A percentile compares a stretch with the other conserved stretches of the same genome.
Conservation (phyloP, 2,797 vertebrate species). For the Myoxocephalus aenaeus region DNA sequence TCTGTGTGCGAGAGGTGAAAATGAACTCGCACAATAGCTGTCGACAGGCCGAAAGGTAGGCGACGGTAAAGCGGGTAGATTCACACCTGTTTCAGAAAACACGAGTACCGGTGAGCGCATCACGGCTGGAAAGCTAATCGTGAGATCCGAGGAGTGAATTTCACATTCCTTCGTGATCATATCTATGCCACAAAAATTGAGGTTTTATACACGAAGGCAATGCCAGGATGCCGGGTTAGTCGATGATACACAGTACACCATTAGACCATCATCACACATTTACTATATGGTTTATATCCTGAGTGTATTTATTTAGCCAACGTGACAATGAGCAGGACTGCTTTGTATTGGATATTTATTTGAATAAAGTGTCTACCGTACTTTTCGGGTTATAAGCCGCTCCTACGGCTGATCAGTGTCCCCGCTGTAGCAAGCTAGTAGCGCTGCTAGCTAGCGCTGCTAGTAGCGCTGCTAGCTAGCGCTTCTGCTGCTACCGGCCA, state of each 20-base stretch:
- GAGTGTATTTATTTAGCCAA: neutral
- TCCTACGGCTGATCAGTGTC: no score
- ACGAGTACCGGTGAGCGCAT: neutral
- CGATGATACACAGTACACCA: neutral
- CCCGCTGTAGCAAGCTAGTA: no score
- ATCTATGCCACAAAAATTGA: slow-evolving; percentile 31
- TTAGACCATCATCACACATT: neutral
- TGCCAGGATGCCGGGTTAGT: neutral
- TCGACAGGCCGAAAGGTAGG: neutral
- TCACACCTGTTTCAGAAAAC: neutral
- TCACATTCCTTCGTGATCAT: slow-evolving; percentile 56
- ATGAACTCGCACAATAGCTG: neutral
- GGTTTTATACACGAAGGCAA: slow-evolving; percentile 27
- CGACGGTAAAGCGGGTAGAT: neutral
- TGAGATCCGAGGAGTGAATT: slow-evolving; percentile 50
- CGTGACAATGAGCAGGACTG: neutral
- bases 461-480: no score
- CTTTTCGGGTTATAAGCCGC: no score
- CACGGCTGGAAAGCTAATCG: slow-evolving; percentile 13
- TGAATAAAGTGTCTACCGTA: neutral
- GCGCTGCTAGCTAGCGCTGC: no score
- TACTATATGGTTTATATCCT: neutral
- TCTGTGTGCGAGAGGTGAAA: neutral
- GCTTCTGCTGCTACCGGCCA: no score
- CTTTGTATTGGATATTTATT: no score